Conservation (phyloP, 2,797 vertebrate genomes). For the Tiaroga cobitis region DNA sequence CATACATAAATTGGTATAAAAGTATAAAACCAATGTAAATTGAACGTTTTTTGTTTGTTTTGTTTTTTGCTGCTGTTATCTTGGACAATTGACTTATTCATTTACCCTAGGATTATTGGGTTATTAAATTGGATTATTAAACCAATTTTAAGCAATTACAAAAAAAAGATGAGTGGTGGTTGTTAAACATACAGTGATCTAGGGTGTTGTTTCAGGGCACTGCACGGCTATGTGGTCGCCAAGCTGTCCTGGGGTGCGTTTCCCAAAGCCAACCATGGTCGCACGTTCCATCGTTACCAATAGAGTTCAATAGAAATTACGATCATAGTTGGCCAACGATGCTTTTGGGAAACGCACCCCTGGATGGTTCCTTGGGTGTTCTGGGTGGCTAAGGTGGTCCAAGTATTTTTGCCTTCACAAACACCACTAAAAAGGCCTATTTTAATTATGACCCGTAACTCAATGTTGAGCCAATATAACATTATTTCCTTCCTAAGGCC, state of each 20-base stretch:
- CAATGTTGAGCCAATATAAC: slow-evolving; percentile 1
- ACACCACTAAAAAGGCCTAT: background rate
- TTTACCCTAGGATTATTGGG: background rate
- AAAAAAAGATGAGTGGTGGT: too few species aligned
- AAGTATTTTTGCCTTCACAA: background rate
- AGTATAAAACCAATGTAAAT: background rate
- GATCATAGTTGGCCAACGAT: too few species aligned
- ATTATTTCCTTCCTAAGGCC: slow-evolving; percentile 55
- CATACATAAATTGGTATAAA: background rate
- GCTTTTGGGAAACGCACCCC: too few species aligned
- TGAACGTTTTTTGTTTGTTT: too few species aligned
- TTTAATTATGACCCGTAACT: background rate
- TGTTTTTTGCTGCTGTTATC: too few species aligned
- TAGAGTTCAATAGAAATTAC: too few species aligned
- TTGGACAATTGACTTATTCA: background rate
- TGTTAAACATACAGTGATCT: background rate
- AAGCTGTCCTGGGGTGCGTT: background rate
- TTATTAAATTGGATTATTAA: background rate
- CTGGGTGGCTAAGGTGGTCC: background rate
- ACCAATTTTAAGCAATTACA: too few species aligned
- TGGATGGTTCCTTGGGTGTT: background rate
- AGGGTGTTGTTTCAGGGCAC: background rate
- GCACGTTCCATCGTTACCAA: too few species aligned
- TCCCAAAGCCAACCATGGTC: too few species aligned
- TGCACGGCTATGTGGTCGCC: background rate